Conservation (phyloP, 2,797 vertebrate genomes). For the Malacoraja senta region DNA sequence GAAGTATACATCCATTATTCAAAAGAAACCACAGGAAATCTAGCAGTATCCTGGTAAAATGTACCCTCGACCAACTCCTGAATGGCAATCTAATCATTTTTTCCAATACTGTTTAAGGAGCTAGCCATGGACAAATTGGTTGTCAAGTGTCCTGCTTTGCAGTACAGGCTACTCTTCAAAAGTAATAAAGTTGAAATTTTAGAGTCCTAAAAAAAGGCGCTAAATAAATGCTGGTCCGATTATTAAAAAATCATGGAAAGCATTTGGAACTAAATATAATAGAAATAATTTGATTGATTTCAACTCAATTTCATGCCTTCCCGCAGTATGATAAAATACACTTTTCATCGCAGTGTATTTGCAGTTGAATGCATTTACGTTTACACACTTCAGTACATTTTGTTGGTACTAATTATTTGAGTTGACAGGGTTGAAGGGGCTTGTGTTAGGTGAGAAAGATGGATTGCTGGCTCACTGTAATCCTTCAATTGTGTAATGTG, state of each 20-base stretch:
- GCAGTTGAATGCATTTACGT: not conserved
- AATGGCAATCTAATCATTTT: not conserved
- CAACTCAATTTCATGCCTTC: not conserved
- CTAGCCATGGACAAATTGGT: not conserved
- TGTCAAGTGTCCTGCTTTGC: no score
- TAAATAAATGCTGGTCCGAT: not conserved
- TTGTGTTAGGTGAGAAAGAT: not conserved
- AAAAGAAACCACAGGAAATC: not conserved
- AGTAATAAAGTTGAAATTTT: not conserved
- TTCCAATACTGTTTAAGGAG: not conserved
- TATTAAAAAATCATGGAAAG: not conserved
- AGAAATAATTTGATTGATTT: not conserved
- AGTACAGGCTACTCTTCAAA: not conserved
- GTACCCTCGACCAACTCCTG: not conserved
- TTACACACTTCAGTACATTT: conserved; percentile 2
- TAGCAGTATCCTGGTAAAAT: not conserved
- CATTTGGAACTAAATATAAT: not conserved
- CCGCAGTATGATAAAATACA: not conserved
- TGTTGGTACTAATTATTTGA: not conserved
- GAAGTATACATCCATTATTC: not conserved
- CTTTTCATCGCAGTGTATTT: not conserved
- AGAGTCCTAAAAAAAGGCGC: not conserved
- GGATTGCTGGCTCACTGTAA: not conserved
- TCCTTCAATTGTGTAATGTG: not conserved
- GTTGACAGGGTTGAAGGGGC: not conserved